Evolutionary conservation across 92 coral and sea anemone species (phyloP).

Genomic region (Anthopleura xanthogrammica): DNA sequence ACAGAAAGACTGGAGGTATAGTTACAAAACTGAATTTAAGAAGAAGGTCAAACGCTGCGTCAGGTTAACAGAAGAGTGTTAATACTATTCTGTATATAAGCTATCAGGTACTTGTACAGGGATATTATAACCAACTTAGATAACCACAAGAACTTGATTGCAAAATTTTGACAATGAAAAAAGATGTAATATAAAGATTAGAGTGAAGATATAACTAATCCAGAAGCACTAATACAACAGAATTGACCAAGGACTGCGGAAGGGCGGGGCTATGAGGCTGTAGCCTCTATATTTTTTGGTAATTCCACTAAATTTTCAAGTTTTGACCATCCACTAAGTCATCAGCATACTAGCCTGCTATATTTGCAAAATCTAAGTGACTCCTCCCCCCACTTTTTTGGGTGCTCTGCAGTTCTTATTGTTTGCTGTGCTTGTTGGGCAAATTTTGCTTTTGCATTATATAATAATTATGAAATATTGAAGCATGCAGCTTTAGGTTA

Average conservation of each 20-base stretch:
- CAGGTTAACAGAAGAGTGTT: background rate
- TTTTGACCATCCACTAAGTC: no score
- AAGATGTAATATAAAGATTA: constrained; percentile 3
- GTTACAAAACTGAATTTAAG: constrained; percentile 76
- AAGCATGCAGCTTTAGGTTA: background rate
- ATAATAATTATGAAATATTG: background rate
- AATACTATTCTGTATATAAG: background rate
- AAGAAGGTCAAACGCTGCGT: constrained; percentile 91
- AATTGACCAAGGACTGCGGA: background rate
- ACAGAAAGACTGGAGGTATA: constrained; percentile 96
- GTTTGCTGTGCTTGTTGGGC: background rate
- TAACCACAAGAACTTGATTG: background rate
- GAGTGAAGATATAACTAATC: background rate
- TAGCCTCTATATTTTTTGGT: no score
- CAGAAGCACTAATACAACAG: background rate
- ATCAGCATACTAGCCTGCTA: background rate
- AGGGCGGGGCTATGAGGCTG: no score
- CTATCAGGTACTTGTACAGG: background rate
- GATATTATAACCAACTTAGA: background rate
- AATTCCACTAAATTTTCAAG: background rate
- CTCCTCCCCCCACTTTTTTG: background rate
- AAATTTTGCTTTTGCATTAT: background rate
- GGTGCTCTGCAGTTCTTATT: background rate
- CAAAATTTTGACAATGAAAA: background rate
- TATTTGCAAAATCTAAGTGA: background rate